Conservation (phyloP, 2,113 vertebrate genomes). For the Orycteropus afer region DNA sequence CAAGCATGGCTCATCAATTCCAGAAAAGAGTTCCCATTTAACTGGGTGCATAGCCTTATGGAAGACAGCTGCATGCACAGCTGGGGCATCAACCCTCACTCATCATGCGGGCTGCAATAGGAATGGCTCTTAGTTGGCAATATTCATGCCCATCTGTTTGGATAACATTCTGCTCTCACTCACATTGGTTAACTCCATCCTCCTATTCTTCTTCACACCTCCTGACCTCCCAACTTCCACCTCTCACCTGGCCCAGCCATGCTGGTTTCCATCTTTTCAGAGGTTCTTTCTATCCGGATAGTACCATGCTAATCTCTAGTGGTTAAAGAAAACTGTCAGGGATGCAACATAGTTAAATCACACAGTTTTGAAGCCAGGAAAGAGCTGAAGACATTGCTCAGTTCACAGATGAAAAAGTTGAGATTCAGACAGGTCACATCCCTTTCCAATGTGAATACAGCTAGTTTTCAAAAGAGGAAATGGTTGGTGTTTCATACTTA, state of each 20-base stretch:
- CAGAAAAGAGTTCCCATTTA: constrained; percentile 57
- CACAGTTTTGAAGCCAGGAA: not conserved
- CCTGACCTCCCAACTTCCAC: not conserved
- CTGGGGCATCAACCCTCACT: constrained; percentile 50
- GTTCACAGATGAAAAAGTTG: not conserved
- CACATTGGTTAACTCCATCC: not conserved
- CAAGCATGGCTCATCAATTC: constrained; percentile 63
- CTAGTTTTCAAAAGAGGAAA: not conserved
- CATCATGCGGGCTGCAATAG: not conserved
- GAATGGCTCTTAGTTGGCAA: constrained; percentile 36
- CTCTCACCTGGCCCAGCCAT: not conserved
- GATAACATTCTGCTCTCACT: not conserved
- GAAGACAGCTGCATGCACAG: constrained; percentile 72
- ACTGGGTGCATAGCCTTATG: constrained; percentile 50
- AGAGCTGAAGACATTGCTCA: not conserved
- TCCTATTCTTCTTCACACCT: not conserved
- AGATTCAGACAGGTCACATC: not conserved
- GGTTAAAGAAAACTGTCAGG: not conserved
- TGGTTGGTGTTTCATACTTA: not conserved
- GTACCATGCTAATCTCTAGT: not conserved
- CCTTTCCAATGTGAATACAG: not conserved
- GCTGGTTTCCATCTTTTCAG: not conserved
- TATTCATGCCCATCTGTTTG: constrained; percentile 70
- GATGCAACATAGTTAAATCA: not conserved
- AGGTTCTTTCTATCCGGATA: not conserved